These are phyloP conservation scores for Dicerorhinus sumatrensis DNA, from an alignment of 2,113 vertebrate genomes.

Conservation along the genomic window DNA sequence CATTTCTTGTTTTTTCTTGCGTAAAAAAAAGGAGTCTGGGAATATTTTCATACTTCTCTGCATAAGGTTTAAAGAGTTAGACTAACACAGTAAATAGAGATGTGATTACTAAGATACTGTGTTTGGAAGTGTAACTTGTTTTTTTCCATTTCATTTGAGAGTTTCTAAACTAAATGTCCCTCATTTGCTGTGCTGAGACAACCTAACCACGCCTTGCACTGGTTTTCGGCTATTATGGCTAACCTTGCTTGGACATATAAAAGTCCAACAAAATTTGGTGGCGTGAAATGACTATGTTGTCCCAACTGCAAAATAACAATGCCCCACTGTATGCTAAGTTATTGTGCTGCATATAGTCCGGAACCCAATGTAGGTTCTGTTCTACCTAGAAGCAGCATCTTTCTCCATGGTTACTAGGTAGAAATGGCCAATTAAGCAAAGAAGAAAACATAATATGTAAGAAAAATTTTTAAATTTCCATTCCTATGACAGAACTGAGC, in stretches of 20 bases:
- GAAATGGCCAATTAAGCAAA: not conserved
- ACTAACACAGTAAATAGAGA: conserved; percentile 4
- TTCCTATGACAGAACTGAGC: not conserved
- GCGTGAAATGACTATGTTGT: not conserved
- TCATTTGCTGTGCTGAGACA: not conserved
- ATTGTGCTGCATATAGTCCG: not conserved
- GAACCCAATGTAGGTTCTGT: not conserved
- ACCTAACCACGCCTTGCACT: not conserved
- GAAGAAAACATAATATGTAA: not conserved
- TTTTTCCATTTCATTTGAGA: conserved; percentile 59
- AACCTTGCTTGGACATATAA: not conserved
- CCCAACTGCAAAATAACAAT: not conserved
- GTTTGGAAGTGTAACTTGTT: conserved; percentile 69
- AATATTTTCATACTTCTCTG: conserved; percentile 64
- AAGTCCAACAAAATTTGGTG: not conserved
- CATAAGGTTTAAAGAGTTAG: conserved; percentile 62
- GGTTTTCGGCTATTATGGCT: not conserved
- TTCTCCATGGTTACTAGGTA: not conserved
- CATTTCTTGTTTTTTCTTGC: not conserved
- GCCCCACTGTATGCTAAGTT: not conserved
- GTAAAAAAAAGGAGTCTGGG: not conserved
- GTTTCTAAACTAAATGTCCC: not conserved
- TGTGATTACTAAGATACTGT: conserved; percentile 59
- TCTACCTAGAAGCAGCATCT: not conserved
- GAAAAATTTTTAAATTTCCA: not conserved